phyloP scores from a whole-genome alignment of 2,113 vertebrate species.

The Pedionomus torquatus region DNA sequence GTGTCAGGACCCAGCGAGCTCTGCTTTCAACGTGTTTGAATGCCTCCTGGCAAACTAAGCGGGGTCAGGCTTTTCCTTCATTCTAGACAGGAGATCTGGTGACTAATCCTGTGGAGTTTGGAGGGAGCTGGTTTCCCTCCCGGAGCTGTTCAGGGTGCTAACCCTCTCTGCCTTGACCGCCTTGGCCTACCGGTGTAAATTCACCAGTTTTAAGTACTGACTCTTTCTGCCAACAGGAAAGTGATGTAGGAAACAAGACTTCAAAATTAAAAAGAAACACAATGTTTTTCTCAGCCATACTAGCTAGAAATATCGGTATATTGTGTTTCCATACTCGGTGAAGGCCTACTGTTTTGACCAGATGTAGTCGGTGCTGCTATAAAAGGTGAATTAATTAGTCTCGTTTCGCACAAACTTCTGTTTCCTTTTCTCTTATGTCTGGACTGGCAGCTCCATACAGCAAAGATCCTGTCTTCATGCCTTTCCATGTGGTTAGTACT shows the following conservation, averaged over 20 bases:
- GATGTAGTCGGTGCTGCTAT: background rate
- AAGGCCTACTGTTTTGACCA: background rate
- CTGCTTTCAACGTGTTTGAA: background rate
- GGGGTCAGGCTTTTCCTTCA: background rate
- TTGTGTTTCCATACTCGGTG: background rate
- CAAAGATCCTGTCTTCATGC: background rate
- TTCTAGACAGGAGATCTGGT: background rate
- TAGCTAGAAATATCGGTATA: background rate
- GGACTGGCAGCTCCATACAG: background rate
- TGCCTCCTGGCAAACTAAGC: background rate
- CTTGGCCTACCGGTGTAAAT: background rate
- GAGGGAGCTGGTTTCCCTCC: accelerated
- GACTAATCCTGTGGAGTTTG: background rate
- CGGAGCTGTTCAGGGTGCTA: conserved; percentile 19
- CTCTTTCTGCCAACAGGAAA: background rate
- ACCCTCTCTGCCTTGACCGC: background rate
- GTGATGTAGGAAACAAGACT: background rate
- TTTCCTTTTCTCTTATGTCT: background rate
- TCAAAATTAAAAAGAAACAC: background rate
- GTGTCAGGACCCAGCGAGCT: background rate
- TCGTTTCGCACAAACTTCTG: background rate
- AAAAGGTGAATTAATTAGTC: background rate
- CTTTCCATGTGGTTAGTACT: background rate
- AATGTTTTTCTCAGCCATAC: background rate
- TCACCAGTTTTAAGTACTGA: background rate